A percentile compares a stretch with the other conserved stretches of the same genome.
Conservation (phyloP, 2,888 invertebrate genomes). For the Apamea sordens region DNA sequence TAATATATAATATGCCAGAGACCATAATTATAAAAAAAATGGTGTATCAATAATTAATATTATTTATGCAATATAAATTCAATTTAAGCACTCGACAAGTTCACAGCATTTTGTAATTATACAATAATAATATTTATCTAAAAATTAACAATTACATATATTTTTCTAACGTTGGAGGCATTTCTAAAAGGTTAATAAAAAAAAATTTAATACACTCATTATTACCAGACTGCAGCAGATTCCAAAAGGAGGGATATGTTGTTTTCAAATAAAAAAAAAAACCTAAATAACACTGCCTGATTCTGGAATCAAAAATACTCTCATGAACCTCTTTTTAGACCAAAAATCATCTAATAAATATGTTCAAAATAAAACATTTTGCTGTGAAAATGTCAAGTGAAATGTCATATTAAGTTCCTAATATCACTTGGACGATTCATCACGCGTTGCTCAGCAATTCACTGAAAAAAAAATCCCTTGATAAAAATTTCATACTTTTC, state of each 20-base stretch:
- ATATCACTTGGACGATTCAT: constrained; percentile 84
- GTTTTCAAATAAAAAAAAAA: not conserved
- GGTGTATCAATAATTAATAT: not conserved
- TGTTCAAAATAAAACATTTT: not conserved
- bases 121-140: constrained; percentile 28
- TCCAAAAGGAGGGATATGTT: not conserved
- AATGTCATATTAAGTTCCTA: constrained; percentile 74
- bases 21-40: not conserved
- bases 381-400: constrained; percentile 42
- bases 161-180: constrained; percentile 21
- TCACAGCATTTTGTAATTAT: constrained; percentile 42
- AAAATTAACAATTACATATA: not conserved
- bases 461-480: constrained; percentile 68
- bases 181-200: not conserved
- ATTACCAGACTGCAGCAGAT: not conserved
- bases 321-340: not conserved
- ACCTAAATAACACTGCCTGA: not conserved
- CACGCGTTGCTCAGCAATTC: constrained; percentile 88
- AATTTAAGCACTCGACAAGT: constrained; percentile 37
- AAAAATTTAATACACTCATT: not conserved
- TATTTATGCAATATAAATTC: constrained; percentile 58
- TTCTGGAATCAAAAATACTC: not conserved
- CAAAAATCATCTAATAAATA: not conserved
- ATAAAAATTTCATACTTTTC: too few relatives aligned
- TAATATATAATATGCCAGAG: not conserved